Conservation (phyloP, 2,888 invertebrate species). For the Tipula vernalis region DNA sequence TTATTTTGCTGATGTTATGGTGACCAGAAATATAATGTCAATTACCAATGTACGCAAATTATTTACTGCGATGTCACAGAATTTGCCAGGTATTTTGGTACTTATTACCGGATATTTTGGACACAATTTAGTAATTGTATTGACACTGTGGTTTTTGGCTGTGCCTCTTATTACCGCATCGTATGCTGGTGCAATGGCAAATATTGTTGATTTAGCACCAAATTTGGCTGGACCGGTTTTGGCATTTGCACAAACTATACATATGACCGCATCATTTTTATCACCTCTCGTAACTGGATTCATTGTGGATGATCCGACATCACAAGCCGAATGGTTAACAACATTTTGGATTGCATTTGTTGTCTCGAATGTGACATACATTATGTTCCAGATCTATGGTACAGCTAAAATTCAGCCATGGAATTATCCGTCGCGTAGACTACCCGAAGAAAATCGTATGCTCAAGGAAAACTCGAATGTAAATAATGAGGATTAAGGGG, state of each 20-base stretch:
- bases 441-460: slow-evolving; percentile 21
- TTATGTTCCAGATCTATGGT: slow-evolving; percentile 52
- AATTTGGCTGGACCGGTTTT: slow-evolving; percentile 61
- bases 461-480: slow-evolving; percentile 17
- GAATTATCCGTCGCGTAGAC: slow-evolving; percentile 23
- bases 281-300: slow-evolving; percentile 52
- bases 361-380: slow-evolving; percentile 47
- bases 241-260: slow-evolving; percentile 64
- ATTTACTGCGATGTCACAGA: slow-evolving; percentile 55
- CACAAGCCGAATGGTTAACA: slow-evolving; percentile 45
- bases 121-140: slow-evolving; percentile 42
- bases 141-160: slow-evolving; percentile 54
- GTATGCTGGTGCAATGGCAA: slow-evolving; percentile 64
- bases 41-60: slow-evolving; percentile 53
- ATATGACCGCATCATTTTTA: slow-evolving; percentile 60
- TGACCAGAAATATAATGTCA: slow-evolving; percentile 43
- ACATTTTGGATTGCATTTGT: slow-evolving; percentile 51
- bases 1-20: slow-evolving; percentile 50
- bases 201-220: slow-evolving; percentile 65
- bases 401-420: slow-evolving; percentile 44
- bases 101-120: slow-evolving; percentile 50
- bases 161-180: slow-evolving; percentile 58
- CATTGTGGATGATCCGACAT: slow-evolving; percentile 44
- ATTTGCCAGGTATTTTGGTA: slow-evolving; percentile 51
- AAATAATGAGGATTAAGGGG: slow-evolving; percentile 16